These are phyloP conservation scores for Clupea harengus DNA, from an alignment of 2,113 vertebrate species.

Conservation along the genomic window DNA sequence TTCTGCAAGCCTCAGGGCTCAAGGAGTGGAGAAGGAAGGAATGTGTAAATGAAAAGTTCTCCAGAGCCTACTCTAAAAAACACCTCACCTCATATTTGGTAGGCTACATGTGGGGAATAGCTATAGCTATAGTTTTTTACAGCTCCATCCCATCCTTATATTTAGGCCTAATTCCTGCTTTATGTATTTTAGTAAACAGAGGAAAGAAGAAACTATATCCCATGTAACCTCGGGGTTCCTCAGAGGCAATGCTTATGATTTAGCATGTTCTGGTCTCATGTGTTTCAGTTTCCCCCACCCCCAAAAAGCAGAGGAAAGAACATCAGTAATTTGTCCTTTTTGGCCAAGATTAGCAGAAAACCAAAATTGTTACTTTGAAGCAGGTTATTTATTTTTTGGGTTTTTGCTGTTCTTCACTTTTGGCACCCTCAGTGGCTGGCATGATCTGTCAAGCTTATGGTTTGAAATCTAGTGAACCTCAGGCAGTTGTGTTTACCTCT, in stretches of 20 bases:
- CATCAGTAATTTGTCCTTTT: conserved; percentile 23
- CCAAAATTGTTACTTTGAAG: conserved; percentile 28
- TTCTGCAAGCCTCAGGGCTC: conserved; percentile 52
- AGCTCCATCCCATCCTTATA: conserved; percentile 20
- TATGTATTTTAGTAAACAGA: conserved; percentile 26
- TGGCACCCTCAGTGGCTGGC: background rate
- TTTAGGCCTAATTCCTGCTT: conserved; percentile 15
- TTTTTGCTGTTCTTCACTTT: background rate
- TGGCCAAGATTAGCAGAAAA: conserved; percentile 28
- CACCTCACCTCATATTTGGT: background rate
- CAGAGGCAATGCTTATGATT: background rate
- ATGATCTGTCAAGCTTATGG: conserved; percentile 11
- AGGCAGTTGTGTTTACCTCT: conserved; percentile 36
- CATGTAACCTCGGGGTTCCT: conserved; percentile 25
- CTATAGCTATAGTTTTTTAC: background rate
- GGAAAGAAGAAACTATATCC: background rate
- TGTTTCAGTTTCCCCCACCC: background rate
- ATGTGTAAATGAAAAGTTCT: conserved; percentile 64
- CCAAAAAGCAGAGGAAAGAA: background rate
- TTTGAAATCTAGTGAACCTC: conserved; percentile 2
- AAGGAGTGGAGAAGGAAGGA: conserved; percentile 43
- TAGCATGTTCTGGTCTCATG: background rate
- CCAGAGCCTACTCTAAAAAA: conserved; percentile 32
- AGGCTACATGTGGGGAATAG: background rate
- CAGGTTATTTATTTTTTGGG: background rate